Evolutionary conservation across 1,140 invertebrate genomes (phyloP), one percentile per base, ranked within the genome.

Genomic region (Magallana gigas): DNA sequence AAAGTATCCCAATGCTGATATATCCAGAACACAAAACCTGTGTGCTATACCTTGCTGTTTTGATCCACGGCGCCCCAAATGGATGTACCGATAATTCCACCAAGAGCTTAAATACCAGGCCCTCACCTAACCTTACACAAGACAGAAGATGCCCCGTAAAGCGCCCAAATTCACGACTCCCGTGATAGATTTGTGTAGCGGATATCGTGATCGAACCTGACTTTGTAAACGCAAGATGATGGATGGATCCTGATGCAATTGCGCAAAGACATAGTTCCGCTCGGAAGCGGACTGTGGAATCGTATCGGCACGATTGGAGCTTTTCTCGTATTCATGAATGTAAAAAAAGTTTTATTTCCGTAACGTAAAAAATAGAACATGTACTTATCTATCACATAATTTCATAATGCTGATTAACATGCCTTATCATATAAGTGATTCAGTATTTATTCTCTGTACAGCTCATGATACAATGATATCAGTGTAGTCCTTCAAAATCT

Each of bases 221-320:
- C 68, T 76, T 76, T 76, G 60, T 62, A 29, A 76, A 76, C 68
- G 68, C 68, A 76, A 76, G 68, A 76, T 29, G 68, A 76, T 76
- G 68, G 68, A 76, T 76, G 5, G 68, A 12, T 12, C 36, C 68
- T 76, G 68, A 76, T 12, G 36, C 68, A 76, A 76, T 29, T 48
- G 68, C 23, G 68, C 68, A 76, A 29, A 11, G 18, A 23, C 6
- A 76, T 4, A 18, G 36, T 3, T 11, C 23, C 68, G 68, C 23
- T 29, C 1, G 8, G 68, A 23, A 16, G 11, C 23, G 3, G 5
- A 48, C 5, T 48, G 0, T 48, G 36, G 36, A 48, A 48, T 48
- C 36, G 36, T 48, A 48, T 2, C 36, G 36, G 36, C 36, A 48
- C 36, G 36, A 48, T 48, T 48, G 36, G 36, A 48, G 36, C 36